Base-by-base conservation (phyloP, 1,140 invertebrate genomes). In the Atta texana region DNA sequence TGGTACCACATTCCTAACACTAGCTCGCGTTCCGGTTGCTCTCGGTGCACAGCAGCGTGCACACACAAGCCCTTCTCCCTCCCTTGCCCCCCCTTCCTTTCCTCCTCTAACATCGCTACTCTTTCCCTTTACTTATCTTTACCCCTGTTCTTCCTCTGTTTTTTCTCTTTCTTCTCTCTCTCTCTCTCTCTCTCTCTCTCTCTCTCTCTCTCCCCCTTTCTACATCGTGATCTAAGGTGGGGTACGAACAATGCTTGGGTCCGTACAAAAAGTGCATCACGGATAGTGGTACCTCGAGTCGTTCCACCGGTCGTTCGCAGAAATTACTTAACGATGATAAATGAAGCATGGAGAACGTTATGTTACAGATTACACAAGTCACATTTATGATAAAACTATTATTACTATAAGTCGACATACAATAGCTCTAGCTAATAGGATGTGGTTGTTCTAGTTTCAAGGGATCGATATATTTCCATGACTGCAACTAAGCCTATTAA, bases 1-100 rank as follows among this genome's bases (percentile, higher is more conserved):
- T 94, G 93, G 93, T 95, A 95, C 95, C 95, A 92, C 95, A 95
- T 95, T 95, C 95, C 94, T 95, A 95, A 95, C 94, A 95, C 95
- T 93, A 95, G 91, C 89, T 78, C 85, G 90, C 85, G 82, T 77
- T 89, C 88, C 87, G 75, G 57, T 77, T 77, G 81, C 39, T 81
- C 86, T 90, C 87, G 86, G 86, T 88, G 89, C 87, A 87, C 89
- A 21, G 80, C 80, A 80, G 34, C 57, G 77, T 39, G 63, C 63
- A 75, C 69, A 18, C 24, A 51, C 49, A 1, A 16, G 16, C 16
- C 69, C 84, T 87, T 63, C 59, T 55, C 57, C 21, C 34, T 31
- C 44, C 24, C 68, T 31, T 31, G n/a, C 16, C 28, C 28, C 59
- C 18, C n/a, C 68, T 44, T 24, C 24, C 16, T 24, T 18, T 14